phyloP scores from a whole-genome alignment of 2,113 vertebrate genomes.

The Callopanchax toddi region DNA sequence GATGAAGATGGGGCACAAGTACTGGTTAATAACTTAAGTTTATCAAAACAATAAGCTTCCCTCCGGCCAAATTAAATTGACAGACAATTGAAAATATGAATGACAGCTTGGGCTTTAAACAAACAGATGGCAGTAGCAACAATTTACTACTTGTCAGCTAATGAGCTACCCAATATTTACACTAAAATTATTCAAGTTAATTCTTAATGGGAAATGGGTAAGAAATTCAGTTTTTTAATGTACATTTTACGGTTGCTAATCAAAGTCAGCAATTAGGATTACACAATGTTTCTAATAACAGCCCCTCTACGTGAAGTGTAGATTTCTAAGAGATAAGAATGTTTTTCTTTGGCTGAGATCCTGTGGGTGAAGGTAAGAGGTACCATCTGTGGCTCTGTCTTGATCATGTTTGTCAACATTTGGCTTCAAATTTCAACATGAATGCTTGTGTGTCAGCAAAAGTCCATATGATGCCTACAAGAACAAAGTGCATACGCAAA shows the following conservation, averaged over 20 bases:
- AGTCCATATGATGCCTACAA: conserved; percentile 44
- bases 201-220: not conserved
- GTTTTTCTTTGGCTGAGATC: conserved; percentile 10
- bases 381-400: conserved; percentile 42
- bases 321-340: conserved; percentile 27
- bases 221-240: not conserved
- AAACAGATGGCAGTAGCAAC: conserved; percentile 7
- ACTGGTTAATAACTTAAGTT: conserved; percentile 42
- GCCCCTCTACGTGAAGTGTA: too few relatives aligned
- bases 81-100: conserved; percentile 24
- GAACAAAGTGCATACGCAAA: conserved; percentile 53
- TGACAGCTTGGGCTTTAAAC: conserved; percentile 32
- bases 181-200: not conserved
- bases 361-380: conserved; percentile 45
- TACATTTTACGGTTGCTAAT: conserved; percentile 1
- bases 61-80: conserved; percentile 29
- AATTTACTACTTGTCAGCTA: conserved; percentile 14
- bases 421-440: conserved; percentile 39
- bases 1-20: conserved; percentile 33
- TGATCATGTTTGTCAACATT: conserved; percentile 23
- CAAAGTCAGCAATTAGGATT: not conserved
- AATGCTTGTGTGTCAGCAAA: conserved; percentile 52
- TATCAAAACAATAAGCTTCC: conserved; percentile 47
- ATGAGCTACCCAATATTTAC: conserved; percentile 6
- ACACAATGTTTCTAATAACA: conserved; percentile 8